Conservation (phyloP, 2,888 invertebrate species). For the Torymus auratus region DNA sequence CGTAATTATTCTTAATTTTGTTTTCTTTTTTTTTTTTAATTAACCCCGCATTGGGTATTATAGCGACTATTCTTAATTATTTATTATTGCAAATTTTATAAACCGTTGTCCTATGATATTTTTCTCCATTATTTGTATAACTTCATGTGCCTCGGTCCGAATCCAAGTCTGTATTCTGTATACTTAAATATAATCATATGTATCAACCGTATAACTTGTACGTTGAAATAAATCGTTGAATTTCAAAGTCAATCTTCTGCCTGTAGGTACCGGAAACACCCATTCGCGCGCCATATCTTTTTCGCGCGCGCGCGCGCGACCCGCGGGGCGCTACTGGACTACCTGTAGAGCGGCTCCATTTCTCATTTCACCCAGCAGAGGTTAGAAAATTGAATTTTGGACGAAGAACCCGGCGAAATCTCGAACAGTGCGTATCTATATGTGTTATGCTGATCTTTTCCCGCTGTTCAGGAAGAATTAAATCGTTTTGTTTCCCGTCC, state of each 20-base stretch:
- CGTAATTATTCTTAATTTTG: no score
- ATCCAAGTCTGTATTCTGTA: background rate
- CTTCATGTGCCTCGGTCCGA: no score
- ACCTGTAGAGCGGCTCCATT: conserved; percentile 4
- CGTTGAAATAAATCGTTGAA: conserved; percentile 1
- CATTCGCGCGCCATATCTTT: conserved; percentile 39
- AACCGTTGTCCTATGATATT: background rate
- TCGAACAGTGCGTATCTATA: background rate
- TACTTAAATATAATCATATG: background rate
- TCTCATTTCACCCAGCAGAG: background rate
- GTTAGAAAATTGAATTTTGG: conserved; percentile 53
- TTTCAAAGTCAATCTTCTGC: background rate
- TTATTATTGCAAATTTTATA: background rate
- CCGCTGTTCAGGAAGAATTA: conserved; percentile 25
- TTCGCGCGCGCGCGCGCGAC: background rate
- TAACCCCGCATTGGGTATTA: no score
- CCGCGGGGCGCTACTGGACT: conserved; percentile 25
- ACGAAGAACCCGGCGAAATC: conserved; percentile 33
- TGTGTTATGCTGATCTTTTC: conserved; percentile 48
- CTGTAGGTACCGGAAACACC: conserved; percentile 32
- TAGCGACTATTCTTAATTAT: no score
- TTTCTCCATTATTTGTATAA: no score
- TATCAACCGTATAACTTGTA: no score
- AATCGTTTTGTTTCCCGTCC: conserved; percentile 32
- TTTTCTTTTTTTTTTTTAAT: no score